phyloP scores from a whole-genome alignment of 2,113 vertebrate genomes.

The Herpailurus yagouaroundi region DNA sequence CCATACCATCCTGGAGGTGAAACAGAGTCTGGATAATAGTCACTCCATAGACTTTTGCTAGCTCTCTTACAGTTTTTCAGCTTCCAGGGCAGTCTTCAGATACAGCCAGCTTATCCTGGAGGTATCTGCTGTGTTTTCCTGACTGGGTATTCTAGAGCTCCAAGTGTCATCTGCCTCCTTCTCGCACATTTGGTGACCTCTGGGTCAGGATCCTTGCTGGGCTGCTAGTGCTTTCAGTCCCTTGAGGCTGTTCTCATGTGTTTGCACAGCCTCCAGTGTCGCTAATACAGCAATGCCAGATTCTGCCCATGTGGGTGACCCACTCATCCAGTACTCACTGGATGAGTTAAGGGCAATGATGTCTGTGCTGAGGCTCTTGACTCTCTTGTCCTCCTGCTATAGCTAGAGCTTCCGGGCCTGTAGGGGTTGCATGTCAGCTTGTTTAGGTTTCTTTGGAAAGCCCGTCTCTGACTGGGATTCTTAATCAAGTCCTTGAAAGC shows the following conservation, averaged over 20 bases:
- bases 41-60: neutral
- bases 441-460: conserved; percentile 20
- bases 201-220: neutral
- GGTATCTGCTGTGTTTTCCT: neutral
- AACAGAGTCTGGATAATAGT: conserved; percentile 25
- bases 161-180: neutral
- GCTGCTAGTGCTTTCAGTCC: neutral
- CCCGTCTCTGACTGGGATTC: neutral
- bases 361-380: neutral
- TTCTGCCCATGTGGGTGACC: neutral
- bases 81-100: conserved; percentile 1
- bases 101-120: neutral
- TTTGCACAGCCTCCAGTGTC: neutral
- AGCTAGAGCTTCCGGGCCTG: neutral
- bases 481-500: neutral
- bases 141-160: neutral
- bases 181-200: neutral
- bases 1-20: neutral
- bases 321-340: neutral
- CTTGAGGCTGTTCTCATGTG: neutral
- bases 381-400: neutral
- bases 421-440: neutral
- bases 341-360: neutral
- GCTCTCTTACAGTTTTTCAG: neutral
- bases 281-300: neutral